Conservation (phyloP, 2,113 vertebrate species). For the Vidua chalybeata region DNA sequence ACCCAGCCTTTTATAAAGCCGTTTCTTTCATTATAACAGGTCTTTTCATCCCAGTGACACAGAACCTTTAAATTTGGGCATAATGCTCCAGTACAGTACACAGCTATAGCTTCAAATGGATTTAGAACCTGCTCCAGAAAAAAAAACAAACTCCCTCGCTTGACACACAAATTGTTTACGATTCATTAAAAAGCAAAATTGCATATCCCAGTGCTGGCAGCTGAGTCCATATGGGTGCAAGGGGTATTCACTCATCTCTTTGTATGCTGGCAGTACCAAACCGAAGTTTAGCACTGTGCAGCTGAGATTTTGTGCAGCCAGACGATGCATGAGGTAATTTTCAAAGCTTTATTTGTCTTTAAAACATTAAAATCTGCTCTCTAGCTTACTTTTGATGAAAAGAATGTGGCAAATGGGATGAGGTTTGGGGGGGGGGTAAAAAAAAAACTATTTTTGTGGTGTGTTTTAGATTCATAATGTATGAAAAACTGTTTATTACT, state of each 20-base stretch:
- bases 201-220: conserved; percentile 79
- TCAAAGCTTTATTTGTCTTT: conserved; percentile 82
- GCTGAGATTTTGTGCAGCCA: conserved; percentile 75
- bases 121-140: conserved; percentile 67
- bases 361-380: conserved; percentile 72
- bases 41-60: conserved; percentile 73
- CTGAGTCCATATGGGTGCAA: conserved; percentile 77
- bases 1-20: conserved; percentile 72
- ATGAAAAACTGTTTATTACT: conserved; percentile 61
- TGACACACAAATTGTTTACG: conserved; percentile 85
- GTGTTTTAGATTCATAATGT: conserved; percentile 18
- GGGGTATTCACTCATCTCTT: conserved; percentile 82
- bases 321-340: conserved; percentile 83
- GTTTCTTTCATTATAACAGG: conserved; percentile 79
- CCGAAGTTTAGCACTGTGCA: conserved; percentile 78
- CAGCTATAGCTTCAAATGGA: conserved; percentile 58
- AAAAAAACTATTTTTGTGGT: conserved; percentile 18
- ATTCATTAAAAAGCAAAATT: conserved; percentile 87
- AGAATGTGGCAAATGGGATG: conserved; percentile 10
- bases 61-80: conserved; percentile 72
- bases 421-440: neutral
- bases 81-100: conserved; percentile 64
- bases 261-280: conserved; percentile 79
- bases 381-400: conserved; percentile 68
- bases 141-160: conserved; percentile 81